A percentile compares a stretch with the other conserved stretches of the same genome.
These are phyloP conservation scores for Mizuhopecten yessoensis DNA, from an alignment of 1,140 invertebrate species.

Conservation along the genomic window DNA sequence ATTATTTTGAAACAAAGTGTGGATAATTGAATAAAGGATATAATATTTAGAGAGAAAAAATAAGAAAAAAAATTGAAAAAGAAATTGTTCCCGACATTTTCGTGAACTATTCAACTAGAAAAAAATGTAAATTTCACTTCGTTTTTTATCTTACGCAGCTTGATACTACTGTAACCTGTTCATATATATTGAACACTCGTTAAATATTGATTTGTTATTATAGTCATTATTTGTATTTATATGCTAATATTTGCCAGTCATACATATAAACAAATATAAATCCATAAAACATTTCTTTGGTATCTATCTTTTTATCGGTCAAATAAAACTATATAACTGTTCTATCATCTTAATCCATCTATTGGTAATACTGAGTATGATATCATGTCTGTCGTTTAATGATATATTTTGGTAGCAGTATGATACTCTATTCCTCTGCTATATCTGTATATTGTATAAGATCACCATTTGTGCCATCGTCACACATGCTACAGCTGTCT, in stretches of 20 bases:
- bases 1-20: too few relatives aligned
- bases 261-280: not conserved
- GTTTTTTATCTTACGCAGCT: not conserved
- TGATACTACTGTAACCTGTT: not conserved
- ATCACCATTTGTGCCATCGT: constrained; percentile 24
- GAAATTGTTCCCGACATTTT: too few relatives aligned
- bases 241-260: constrained; percentile 34
- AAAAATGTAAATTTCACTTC: too few relatives aligned
- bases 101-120: too few relatives aligned
- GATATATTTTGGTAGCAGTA: constrained; percentile 6
- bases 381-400: not conserved
- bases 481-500: constrained; percentile 9
- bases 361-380: too few relatives aligned
- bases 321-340: not conserved
- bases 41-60: too few relatives aligned
- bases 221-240: not conserved
- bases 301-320: not conserved
- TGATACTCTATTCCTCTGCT: not conserved
- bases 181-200: not conserved
- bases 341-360: too few relatives aligned
- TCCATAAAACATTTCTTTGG: not conserved
- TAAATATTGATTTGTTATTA: not conserved
- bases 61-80: too few relatives aligned
- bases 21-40: too few relatives aligned
- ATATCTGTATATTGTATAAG: not conserved